phyloP scores from a whole-genome alignment of 2,797 vertebrate genomes.

The Leptodactylus fallax region DNA sequence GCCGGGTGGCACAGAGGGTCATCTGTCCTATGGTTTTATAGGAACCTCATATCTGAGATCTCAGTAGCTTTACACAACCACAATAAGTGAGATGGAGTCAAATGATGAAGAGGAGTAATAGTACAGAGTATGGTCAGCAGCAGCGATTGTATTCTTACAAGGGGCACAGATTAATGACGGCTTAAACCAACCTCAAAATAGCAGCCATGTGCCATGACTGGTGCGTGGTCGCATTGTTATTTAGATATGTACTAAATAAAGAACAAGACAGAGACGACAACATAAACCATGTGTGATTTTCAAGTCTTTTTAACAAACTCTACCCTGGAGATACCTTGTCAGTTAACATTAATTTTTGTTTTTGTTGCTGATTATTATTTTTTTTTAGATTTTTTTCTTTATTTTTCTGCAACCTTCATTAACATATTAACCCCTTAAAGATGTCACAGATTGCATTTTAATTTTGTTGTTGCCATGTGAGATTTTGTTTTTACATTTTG shows the following conservation, averaged over 20 bases:
- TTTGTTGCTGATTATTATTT: too few species aligned
- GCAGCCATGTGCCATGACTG: conserved; percentile 35
- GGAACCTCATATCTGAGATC: not conserved
- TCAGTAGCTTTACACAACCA: conserved; percentile 9
- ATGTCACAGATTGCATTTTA: too few species aligned
- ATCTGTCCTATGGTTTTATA: conserved; percentile 34
- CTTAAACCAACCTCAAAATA: conserved; percentile 30
- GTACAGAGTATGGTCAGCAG: not conserved
- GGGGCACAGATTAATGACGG: conserved; percentile 5
- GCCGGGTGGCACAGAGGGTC: conserved; percentile 46
- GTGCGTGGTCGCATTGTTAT: conserved; percentile 1
- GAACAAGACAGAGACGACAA: not conserved
- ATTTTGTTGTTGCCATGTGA: too few species aligned
- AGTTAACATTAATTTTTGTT: not conserved
- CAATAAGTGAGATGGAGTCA: not conserved
- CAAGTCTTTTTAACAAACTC: not conserved
- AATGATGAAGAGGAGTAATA: not conserved
- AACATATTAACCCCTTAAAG: too few species aligned
- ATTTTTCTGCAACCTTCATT: too few species aligned
- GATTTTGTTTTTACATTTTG: too few species aligned
- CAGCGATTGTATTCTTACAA: not conserved
- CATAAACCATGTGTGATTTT: not conserved
- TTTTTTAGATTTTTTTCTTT: not conserved
- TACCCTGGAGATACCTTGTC: not conserved
- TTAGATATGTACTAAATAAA: not conserved